phyloP scores from a whole-genome alignment of 2,797 vertebrate species.

The Acipenser transmontanus region DNA sequence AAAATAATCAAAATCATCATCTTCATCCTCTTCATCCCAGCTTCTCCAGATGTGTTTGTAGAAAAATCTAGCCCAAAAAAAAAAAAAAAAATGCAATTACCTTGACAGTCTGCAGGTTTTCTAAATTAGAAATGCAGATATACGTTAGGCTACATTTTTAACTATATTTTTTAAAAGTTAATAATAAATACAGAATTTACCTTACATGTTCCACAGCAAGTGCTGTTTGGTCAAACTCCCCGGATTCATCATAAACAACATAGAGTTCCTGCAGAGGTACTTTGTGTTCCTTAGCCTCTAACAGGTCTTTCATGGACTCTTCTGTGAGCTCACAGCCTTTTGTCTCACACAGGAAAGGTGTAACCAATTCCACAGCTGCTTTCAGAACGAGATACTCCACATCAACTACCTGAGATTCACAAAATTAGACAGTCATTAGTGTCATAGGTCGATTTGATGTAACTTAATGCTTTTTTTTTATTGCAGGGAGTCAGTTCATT shows the following conservation, averaged over 20 bases:
- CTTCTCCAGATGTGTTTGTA: constrained; percentile 81
- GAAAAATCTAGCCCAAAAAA: constrained; percentile 72
- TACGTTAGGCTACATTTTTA: too few relatives aligned
- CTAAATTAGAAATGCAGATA: too few relatives aligned
- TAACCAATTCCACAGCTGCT: constrained; percentile 63
- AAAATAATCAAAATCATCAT: constrained; percentile 93
- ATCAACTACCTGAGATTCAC: constrained; percentile 62
- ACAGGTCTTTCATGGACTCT: constrained; percentile 64
- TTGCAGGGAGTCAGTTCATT: too few relatives aligned
- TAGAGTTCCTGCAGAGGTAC: constrained; percentile 77
- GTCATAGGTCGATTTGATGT: too few relatives aligned
- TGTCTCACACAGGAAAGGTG: constrained; percentile 70
- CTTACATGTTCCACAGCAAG: constrained; percentile 87
- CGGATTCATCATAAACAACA: constrained; percentile 77
- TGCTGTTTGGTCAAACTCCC: constrained; percentile 81
- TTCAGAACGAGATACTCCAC: constrained; percentile 69
- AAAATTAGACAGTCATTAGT: too few relatives aligned
- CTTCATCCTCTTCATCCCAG: constrained; percentile 94
- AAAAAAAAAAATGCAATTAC: neutral
- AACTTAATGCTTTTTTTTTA: too few relatives aligned
- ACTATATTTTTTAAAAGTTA: too few relatives aligned
- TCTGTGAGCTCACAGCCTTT: constrained; percentile 61
- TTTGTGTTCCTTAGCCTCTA: constrained; percentile 69
- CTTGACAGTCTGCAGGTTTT: too few relatives aligned
- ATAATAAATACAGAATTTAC: constrained; percentile 43